Conservation (phyloP, 1,140 invertebrate species). For the Chironomus striatipennis region DNA sequence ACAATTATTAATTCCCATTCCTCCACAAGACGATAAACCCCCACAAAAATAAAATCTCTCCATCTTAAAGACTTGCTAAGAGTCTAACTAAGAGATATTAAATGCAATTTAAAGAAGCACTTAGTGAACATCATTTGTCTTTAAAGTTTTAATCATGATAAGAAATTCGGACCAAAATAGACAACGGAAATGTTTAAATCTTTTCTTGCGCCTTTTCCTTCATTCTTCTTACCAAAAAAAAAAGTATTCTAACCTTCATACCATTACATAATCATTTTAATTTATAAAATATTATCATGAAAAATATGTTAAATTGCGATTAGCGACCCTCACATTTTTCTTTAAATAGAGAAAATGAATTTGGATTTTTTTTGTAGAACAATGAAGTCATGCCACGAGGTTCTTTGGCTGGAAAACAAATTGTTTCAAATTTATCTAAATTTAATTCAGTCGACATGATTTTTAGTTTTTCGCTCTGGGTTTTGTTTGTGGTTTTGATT, state of each 20-base stretch:
- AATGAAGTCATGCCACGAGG: not conserved
- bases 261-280: no score
- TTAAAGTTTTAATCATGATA: not conserved
- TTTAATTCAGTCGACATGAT: slow-evolving; percentile 12
- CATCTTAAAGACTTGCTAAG: no score
- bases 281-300: not conserved
- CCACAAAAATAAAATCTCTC: no score
- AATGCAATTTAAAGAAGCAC: no score
- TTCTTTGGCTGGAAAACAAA: not conserved
- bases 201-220: no score
- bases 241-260: not conserved
- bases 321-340: not conserved
- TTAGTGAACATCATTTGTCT: not conserved
- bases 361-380: not conserved
- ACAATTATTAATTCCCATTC: no score
- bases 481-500: no score
- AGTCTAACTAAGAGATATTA: no score
- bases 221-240: not conserved
- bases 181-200: no score
- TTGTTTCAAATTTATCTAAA: slow-evolving; percentile 9
- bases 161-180: not conserved
- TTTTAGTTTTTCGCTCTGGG: not conserved
- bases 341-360: not conserved
- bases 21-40: no score
- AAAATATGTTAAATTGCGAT: slow-evolving; percentile 14